Evolutionary conservation across 1,140 invertebrate genomes (phyloP), one percentile per base, ranked within the genome.

Genomic region (Drosophila lacertosa): DNA sequence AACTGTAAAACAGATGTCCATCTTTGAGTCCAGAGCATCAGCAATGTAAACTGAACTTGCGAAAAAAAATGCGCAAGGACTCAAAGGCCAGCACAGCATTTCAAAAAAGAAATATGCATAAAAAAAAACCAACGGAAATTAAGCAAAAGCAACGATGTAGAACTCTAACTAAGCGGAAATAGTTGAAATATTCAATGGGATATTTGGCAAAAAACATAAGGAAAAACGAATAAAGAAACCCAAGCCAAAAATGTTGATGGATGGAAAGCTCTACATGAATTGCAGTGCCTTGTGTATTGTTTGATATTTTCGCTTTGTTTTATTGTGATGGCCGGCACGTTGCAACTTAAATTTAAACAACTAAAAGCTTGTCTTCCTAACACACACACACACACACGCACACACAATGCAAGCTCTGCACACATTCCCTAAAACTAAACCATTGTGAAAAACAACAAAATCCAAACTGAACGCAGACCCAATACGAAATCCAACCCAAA

Each of bases 1-100:
- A 84, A 84, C 72, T 86, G 80, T 64, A 77, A 77, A 86, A 80
- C 76, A 80, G 77, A 86, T 84, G 81, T 77, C 77, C 80, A 86
- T 66, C 60, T 78, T 35, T 32, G 10, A 35, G 50, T 53, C 26
- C 48, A 26, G 18, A 42, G 35, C 15, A 13, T 66, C 29, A 32
- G 11, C 37, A 67, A 66, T 44, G 20, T 59, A 45, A 40, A 59
- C 16, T 32, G 9, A 39, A 6, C 33, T 65, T 65, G 20, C 37
- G 16, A 40, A 18, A 18, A 40, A 9, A 24, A 16, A 22, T 40
- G 33, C 24, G 7, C 32, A 16, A 20, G 6, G 18, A 22, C 4
- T 3, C 39, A 63, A 39, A 42, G 53, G 20, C n/a, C n/a, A n/a
- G 29, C 20, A 20, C 45, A 37, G 32, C 35, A 50, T 39, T 20